phyloP scores from a whole-genome alignment of 2,113 vertebrate genomes.

The Sylvilagus bachmani region DNA sequence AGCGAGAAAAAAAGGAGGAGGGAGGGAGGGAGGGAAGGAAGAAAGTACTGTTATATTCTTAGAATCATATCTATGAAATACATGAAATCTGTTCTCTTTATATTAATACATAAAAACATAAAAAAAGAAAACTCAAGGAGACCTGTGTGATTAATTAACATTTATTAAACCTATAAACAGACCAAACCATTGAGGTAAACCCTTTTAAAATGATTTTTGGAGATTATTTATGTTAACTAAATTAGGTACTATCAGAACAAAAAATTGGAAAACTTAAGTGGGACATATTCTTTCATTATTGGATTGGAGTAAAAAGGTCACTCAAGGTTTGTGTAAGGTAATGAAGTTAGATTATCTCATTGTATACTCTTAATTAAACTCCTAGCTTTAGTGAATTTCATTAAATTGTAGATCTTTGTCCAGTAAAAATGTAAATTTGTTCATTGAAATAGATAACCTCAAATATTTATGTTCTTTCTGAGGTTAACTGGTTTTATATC shows the following conservation, averaged over 20 bases:
- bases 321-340: not conserved
- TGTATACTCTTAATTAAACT: conserved; percentile 16
- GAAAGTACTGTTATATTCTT: too few species aligned
- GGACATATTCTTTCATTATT: not conserved
- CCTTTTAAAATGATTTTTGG: not conserved
- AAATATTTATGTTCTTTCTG: conserved; percentile 28
- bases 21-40: too few species aligned
- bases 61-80: too few species aligned
- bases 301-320: not conserved
- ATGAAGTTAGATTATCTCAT: not conserved
- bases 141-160: not conserved
- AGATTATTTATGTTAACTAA: not conserved
- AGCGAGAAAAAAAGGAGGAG: too few species aligned
- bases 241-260: not conserved
- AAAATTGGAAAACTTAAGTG: not conserved
- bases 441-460: not conserved
- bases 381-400: not conserved
- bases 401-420: conserved; percentile 15
- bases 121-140: not conserved
- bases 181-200: not conserved
- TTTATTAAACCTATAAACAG: not conserved
- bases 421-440: not conserved
- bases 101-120: too few species aligned
- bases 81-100: too few species aligned
- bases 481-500: not conserved